phyloP scores from a whole-genome alignment of 1,140 invertebrate genomes.

The Drosophila dunni region DNA sequence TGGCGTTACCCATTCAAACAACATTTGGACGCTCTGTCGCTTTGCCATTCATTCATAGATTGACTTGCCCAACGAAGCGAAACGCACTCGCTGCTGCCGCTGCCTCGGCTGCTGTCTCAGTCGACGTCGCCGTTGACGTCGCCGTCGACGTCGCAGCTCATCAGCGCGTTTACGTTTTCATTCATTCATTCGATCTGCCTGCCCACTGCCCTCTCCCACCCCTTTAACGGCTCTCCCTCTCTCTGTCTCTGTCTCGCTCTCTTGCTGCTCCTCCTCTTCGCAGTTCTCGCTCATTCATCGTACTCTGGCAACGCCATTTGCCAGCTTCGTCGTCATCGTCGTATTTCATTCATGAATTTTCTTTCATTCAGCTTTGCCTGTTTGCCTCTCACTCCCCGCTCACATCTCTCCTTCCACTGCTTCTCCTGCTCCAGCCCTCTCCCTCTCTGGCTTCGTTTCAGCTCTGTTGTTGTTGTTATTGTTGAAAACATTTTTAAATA shows the following conservation, averaged over 20 bases:
- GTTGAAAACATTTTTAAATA: constrained; percentile 82
- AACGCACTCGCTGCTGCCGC: constrained; percentile 27
- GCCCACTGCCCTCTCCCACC: constrained; percentile 2
- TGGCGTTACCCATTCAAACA: constrained; percentile 72
- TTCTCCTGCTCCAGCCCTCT: not conserved
- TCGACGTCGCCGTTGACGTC: not conserved
- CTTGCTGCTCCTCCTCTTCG: not conserved
- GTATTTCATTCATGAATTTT: constrained; percentile 84
- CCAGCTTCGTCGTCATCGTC: constrained; percentile 59
- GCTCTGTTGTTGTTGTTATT: constrained; percentile 42
- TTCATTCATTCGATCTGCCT: constrained; percentile 41
- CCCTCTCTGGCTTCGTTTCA: constrained; percentile 21
- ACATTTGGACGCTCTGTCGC: constrained; percentile 60
- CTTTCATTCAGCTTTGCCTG: constrained; percentile 74
- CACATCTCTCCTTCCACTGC: not conserved
- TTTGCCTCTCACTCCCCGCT: not conserved
- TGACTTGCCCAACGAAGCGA: constrained; percentile 79
- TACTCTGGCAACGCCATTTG: constrained; percentile 31
- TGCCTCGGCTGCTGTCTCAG: not conserved
- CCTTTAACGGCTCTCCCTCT: not conserved
- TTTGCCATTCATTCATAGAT: constrained; percentile 78
- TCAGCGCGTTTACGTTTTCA: constrained; percentile 76
- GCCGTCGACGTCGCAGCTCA: constrained; percentile 58
- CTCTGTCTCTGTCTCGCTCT: not conserved
- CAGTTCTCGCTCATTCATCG: constrained; percentile 43